Conservation (phyloP, 1,140 invertebrate species). For the Drosophila santomea region DNA sequence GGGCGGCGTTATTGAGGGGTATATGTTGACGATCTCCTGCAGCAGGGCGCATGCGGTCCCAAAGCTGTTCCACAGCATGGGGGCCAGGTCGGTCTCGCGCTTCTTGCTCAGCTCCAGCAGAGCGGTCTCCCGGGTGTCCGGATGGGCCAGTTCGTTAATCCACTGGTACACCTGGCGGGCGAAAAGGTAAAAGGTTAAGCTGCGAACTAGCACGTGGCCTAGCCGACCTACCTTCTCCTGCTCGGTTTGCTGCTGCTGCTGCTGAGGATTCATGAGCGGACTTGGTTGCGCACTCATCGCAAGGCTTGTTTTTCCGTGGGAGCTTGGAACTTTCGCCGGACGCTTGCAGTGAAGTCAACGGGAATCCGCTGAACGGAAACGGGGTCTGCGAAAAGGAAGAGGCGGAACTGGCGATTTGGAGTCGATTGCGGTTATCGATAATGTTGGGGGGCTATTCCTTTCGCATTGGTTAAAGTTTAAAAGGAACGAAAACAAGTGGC, state of each 20-base stretch:
- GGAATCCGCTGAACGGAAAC: too few species aligned
- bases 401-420: not conserved
- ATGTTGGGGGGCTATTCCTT: not conserved
- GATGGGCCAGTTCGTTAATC: slow-evolving; percentile 97
- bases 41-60: slow-evolving; percentile 98
- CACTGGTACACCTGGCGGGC: slow-evolving; percentile 79
- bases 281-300: slow-evolving; percentile 79
- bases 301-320: not conserved
- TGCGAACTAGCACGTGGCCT: not conserved
- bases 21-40: slow-evolving; percentile 98
- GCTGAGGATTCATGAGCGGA: slow-evolving; percentile 76
- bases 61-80: slow-evolving; percentile 99
- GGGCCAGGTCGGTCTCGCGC: slow-evolving; percentile 97
- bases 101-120: slow-evolving; percentile 98
- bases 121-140: slow-evolving; percentile 97
- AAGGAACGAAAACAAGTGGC: not conserved
- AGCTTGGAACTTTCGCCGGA: not conserved
- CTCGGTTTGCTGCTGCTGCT: slow-evolving; percentile 62
- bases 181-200: not conserved
- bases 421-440: not conserved
- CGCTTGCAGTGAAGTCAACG: too few species aligned
- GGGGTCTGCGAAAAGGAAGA: too few species aligned
- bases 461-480: not conserved
- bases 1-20: slow-evolving; percentile 98
- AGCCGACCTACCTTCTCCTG: slow-evolving; percentile 69